phyloP scores from a whole-genome alignment of 2,888 invertebrate species.

The Eilema griseolum region DNA sequence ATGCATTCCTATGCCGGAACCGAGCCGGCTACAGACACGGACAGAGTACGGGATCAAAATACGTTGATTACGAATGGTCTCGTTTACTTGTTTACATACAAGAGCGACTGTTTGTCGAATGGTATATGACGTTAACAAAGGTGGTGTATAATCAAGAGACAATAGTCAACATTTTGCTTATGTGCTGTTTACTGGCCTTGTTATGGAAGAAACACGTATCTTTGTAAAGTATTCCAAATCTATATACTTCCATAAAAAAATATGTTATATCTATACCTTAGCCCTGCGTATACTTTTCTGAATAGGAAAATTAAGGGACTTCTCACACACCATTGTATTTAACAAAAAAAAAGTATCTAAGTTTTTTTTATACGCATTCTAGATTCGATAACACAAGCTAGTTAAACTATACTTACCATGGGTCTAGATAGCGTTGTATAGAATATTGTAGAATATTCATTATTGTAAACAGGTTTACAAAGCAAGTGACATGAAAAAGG shows the following conservation, averaged over 20 bases:
- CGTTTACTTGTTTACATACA: neutral
- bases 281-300: too few relatives aligned
- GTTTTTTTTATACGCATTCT: too few relatives aligned
- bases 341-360: too few relatives aligned
- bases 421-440: too few relatives aligned
- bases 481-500: too few relatives aligned
- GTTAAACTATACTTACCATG: too few relatives aligned
- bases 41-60: neutral
- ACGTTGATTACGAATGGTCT: conserved; percentile 1
- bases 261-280: too few relatives aligned
- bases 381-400: too few relatives aligned
- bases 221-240: neutral
- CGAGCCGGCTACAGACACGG: neutral
- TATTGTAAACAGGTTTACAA: too few relatives aligned
- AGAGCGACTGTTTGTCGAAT: neutral
- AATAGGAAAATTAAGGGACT: too few relatives aligned
- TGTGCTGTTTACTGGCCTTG: neutral
- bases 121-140: neutral
- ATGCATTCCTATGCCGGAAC: neutral
- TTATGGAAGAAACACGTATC: neutral
- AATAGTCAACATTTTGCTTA: neutral
- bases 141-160: neutral
- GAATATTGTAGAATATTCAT: too few relatives aligned
- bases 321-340: too few relatives aligned
- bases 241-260: neutral